Conservation (phyloP, 2,113 vertebrate species). For the Cyphomyrus discorhynchus region DNA sequence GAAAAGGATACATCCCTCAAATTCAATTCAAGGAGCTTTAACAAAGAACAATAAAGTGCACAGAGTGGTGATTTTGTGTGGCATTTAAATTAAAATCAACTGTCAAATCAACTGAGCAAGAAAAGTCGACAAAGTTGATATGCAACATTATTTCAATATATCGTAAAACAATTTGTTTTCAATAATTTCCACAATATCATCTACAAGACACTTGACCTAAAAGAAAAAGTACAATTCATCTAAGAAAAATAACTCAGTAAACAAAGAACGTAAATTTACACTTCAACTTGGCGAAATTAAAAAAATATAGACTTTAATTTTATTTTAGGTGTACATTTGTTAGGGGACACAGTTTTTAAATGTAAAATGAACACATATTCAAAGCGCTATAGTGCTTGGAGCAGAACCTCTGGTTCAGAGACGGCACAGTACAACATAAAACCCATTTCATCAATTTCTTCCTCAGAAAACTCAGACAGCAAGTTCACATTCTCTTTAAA, state of each 20-base stretch:
- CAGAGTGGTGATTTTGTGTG: neutral
- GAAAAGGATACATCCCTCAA: neutral
- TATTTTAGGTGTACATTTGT: neutral
- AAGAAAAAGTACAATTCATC: neutral
- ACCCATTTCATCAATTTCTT: slow-evolving; percentile 82
- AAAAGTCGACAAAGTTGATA: neutral
- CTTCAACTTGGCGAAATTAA: neutral
- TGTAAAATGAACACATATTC: neutral
- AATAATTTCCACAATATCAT: neutral
- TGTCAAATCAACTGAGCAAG: neutral
- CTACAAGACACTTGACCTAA: no score
- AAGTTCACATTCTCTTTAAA: slow-evolving; percentile 78
- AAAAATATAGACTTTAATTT: neutral
- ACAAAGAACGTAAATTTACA: neutral
- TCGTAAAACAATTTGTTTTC: neutral
- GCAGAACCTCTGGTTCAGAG: slow-evolving; percentile 67
- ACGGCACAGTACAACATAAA: slow-evolving; percentile 75
- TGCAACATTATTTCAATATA: neutral
- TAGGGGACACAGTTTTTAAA: neutral
- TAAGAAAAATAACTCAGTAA: neutral
- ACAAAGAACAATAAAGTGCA: neutral
- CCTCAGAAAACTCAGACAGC: slow-evolving; percentile 60
- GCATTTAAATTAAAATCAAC: neutral
- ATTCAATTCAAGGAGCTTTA: neutral
- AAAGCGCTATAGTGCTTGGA: slow-evolving; percentile 38